Conservation (phyloP, 2,113 vertebrate species). For the Stomatorhinus ivindoensis region DNA sequence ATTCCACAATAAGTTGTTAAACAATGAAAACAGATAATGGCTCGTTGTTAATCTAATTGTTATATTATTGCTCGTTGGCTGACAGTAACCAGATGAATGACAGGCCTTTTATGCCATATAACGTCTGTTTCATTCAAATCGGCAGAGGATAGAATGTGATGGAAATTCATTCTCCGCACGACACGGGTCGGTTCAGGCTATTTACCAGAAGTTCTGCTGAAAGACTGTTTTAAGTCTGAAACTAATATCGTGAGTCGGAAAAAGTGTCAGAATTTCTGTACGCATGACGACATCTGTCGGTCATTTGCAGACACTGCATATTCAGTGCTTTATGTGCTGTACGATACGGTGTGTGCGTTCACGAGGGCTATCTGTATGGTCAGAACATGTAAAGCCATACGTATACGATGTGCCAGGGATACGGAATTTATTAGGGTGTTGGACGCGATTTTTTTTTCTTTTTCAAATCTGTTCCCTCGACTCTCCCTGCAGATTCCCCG, state of each 20-base stretch:
- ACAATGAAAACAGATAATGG: background rate
- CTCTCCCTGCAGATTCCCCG: background rate
- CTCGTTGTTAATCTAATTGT: background rate
- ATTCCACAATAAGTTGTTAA: background rate
- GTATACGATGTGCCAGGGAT: background rate
- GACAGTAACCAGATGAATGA: background rate
- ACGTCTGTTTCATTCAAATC: background rate
- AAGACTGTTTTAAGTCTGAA: background rate
- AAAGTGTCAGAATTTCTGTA: constrained; percentile 8
- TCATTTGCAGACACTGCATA: background rate
- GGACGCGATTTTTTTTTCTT: background rate
- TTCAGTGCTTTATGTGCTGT: background rate
- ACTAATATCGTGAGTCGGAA: background rate
- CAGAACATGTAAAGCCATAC: background rate
- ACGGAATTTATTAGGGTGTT: background rate
- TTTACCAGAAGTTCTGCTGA: background rate
- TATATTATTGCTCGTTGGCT: background rate
- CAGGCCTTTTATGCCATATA: background rate
- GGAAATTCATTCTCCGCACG: background rate
- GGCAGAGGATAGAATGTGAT: background rate
- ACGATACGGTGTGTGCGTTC: background rate
- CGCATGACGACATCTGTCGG: constrained; percentile 1
- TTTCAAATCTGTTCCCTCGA: background rate
- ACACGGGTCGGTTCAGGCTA: background rate
- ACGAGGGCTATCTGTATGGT: background rate